Conservation (phyloP, 1,140 invertebrate species). For the Ectropis grisescens region DNA sequence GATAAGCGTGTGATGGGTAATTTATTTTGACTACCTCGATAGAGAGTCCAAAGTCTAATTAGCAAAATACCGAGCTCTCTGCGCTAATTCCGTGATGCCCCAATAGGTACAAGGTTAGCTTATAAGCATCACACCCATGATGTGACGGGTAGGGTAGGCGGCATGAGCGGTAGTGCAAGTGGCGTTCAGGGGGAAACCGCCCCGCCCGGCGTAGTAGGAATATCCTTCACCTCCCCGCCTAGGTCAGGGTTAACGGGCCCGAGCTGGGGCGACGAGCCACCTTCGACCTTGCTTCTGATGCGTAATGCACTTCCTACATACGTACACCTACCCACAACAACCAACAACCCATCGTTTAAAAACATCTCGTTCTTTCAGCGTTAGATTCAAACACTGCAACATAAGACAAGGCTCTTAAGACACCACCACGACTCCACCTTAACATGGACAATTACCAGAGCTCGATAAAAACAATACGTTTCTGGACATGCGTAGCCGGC, state of each 20-base stretch:
- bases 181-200: conserved; percentile 37
- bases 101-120: too few species aligned
- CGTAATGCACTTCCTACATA: conserved; percentile 30
- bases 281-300: conserved; percentile 57
- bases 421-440: too few species aligned
- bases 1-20: too few species aligned
- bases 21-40: too few species aligned
- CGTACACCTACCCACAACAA: background rate
- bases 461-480: conserved; percentile 25
- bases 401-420: too few species aligned
- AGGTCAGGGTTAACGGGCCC: conserved; percentile 65
- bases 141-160: conserved; percentile 30
- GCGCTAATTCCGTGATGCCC: too few species aligned
- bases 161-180: conserved; percentile 42
- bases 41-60: too few species aligned
- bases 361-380: background rate
- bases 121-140: conserved; percentile 1
- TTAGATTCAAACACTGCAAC: background rate
- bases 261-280: conserved; percentile 43
- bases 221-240: conserved; percentile 59
- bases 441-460: too few species aligned
- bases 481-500: conserved; percentile 57
- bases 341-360: background rate
- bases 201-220: conserved; percentile 53
- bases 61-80: too few species aligned